Conservation (phyloP, 35 echinoderm and acorn worm genomes). For the Heliocidaris erythrogramma region DNA sequence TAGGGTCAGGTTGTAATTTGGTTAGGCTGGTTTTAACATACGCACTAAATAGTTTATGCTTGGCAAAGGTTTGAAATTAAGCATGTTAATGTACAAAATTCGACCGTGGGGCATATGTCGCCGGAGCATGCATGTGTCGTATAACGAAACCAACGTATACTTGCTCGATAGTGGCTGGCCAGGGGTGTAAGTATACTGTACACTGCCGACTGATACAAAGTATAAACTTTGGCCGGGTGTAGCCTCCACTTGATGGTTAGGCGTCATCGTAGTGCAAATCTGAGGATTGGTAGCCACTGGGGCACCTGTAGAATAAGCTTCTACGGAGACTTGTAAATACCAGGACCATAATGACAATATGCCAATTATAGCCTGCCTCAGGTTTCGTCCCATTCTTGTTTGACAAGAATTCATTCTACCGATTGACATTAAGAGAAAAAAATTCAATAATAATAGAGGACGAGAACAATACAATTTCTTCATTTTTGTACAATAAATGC, state of each 20-base stretch:
- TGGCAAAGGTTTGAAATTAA: too few species aligned
- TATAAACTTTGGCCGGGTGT: background rate
- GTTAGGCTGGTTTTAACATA: too few species aligned
- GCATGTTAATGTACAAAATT: too few species aligned
- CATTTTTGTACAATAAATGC: too few species aligned
- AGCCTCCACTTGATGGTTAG: background rate
- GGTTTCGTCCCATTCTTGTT: background rate
- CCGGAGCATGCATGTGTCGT: too few species aligned
- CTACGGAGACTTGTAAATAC: background rate
- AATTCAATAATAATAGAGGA: background rate
- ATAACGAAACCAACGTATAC: background rate
- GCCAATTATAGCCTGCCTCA: background rate
- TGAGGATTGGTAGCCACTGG: background rate
- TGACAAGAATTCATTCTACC: background rate
- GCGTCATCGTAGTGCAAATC: background rate
- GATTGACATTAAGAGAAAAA: background rate
- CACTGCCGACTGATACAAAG: background rate
- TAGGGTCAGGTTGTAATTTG: too few species aligned
- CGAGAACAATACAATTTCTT: too few species aligned
- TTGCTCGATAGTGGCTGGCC: background rate
- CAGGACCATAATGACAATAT: background rate
- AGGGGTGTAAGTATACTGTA: background rate
- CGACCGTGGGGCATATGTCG: too few species aligned
- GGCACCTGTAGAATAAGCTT: background rate
- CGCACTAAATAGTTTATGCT: too few species aligned